These are phyloP conservation scores for Trachelipus rathkii DNA, from an alignment of 1,140 invertebrate species.

Conservation along the genomic window DNA sequence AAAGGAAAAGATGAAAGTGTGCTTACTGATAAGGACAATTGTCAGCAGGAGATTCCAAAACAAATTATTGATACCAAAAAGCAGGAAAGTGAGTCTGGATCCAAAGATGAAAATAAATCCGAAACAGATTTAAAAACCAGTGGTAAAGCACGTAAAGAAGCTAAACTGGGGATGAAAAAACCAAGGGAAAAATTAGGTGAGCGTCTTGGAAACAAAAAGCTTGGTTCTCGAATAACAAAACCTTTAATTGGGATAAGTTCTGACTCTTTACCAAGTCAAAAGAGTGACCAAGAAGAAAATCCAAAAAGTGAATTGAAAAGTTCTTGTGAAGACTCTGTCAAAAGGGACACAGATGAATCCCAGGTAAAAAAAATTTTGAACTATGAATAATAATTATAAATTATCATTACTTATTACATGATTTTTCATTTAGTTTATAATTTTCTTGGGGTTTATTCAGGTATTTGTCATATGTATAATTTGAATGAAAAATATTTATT, in stretches of 20 bases:
- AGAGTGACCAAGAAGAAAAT: not conserved
- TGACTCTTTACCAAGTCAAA: slow-evolving; percentile 9
- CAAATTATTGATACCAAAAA: not conserved
- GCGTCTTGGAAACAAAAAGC: slow-evolving; percentile 33
- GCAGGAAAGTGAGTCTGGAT: not conserved
- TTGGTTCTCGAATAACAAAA: slow-evolving; percentile 35
- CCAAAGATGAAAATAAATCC: not conserved
- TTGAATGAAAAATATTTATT: too few relatives aligned
- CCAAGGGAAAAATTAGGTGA: slow-evolving; percentile 43
- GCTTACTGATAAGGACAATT: not conserved
- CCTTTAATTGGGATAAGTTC: slow-evolving; percentile 32
- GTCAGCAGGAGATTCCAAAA: not conserved
- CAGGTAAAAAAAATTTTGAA: too few relatives aligned
- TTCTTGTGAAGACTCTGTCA: too few relatives aligned
- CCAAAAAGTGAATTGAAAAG: too few relatives aligned
- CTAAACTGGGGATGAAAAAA: slow-evolving; percentile 42
- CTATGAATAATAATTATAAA: too few relatives aligned
- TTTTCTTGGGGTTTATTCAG: too few relatives aligned
- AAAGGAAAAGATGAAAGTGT: not conserved
- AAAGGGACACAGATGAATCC: too few relatives aligned
- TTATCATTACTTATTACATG: too few relatives aligned
- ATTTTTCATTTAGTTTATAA: too few relatives aligned
- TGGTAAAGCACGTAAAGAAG: slow-evolving; percentile 29
- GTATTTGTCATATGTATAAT: too few relatives aligned
- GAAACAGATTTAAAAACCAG: not conserved